These are phyloP conservation scores for Drosophila murphyi DNA, from an alignment of 1,140 invertebrate genomes.

Conservation along the genomic window DNA sequence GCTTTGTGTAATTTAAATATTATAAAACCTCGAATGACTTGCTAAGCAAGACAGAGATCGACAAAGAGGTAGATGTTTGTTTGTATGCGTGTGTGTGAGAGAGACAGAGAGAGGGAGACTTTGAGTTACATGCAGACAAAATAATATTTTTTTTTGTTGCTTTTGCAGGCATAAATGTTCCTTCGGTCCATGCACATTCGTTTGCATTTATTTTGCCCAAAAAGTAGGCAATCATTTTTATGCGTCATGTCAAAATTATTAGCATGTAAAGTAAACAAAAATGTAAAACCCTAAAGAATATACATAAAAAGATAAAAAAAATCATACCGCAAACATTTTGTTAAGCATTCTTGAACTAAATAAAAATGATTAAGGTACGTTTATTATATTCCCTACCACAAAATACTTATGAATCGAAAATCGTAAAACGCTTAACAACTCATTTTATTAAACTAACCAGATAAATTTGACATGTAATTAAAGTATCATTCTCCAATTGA, in stretches of 20 bases:
- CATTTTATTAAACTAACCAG: conserved; percentile 10
- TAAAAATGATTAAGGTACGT: too few species aligned
- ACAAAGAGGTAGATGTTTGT: not conserved
- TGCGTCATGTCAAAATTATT: conserved; percentile 18
- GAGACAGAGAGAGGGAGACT: not conserved
- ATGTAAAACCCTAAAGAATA: not conserved
- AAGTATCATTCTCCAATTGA: conserved; percentile 18
- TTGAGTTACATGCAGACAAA: conserved; percentile 33
- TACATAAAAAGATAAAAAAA: not conserved
- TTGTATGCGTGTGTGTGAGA: too few species aligned
- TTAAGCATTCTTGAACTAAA: not conserved
- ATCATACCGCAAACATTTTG: not conserved
- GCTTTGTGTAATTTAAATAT: conserved; percentile 83
- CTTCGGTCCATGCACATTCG: conserved; percentile 28
- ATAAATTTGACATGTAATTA: not conserved
- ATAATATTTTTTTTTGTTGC: conserved; percentile 55
- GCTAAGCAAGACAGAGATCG: conserved; percentile 31
- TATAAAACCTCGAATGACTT: conserved; percentile 67
- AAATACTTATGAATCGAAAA: too few species aligned
- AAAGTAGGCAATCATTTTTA: conserved; percentile 61
- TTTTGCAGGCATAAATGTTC: conserved; percentile 55
- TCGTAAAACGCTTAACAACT: not conserved
- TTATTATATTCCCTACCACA: too few species aligned
- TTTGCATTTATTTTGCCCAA: conserved; percentile 34
- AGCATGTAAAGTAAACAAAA: conserved; percentile 15